phyloP scores from a whole-genome alignment of 2,888 invertebrate species.

The Tupiocoris notatus region DNA sequence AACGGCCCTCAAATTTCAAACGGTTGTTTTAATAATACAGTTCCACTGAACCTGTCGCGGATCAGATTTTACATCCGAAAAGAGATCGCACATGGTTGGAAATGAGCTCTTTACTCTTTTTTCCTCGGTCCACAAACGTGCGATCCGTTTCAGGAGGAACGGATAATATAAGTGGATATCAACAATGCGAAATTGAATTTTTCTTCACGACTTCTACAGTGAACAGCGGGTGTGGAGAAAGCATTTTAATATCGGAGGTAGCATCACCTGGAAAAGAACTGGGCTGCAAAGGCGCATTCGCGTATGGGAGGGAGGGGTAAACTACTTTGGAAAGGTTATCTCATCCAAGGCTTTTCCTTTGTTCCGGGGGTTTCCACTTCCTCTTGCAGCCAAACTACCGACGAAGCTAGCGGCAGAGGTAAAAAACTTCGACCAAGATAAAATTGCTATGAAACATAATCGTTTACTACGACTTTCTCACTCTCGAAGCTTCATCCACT shows the following conservation, averaged over 20 bases:
- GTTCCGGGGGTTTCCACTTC: slow-evolving; percentile 34
- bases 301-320: slow-evolving; percentile 15
- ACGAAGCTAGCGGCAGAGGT: neutral
- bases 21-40: too few species aligned
- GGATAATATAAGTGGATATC: neutral
- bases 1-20: too few species aligned
- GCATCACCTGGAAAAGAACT: slow-evolving; percentile 1
- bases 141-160: neutral
- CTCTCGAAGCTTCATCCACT: slow-evolving; percentile 21
- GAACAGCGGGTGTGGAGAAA: neutral
- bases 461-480: slow-evolving; percentile 33
- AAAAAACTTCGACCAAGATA: slow-evolving; percentile 10
- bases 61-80: neutral
- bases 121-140: neutral
- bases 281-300: neutral
- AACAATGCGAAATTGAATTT: neutral
- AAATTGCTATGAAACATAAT: slow-evolving; percentile 37
- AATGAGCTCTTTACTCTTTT: neutral
- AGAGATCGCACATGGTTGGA: neutral
- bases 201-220: neutral
- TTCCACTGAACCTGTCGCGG: too few species aligned
- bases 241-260: slow-evolving; percentile 13
- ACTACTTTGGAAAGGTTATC: slow-evolving; percentile 39
- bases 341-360: slow-evolving; percentile 35
- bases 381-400: slow-evolving; percentile 35